Percentiles rank a stretch among this genome's conserved stretches.
These are phyloP conservation scores for Chironomus riparius DNA, from an alignment of 2,888 invertebrate species.

Conservation along the genomic window DNA sequence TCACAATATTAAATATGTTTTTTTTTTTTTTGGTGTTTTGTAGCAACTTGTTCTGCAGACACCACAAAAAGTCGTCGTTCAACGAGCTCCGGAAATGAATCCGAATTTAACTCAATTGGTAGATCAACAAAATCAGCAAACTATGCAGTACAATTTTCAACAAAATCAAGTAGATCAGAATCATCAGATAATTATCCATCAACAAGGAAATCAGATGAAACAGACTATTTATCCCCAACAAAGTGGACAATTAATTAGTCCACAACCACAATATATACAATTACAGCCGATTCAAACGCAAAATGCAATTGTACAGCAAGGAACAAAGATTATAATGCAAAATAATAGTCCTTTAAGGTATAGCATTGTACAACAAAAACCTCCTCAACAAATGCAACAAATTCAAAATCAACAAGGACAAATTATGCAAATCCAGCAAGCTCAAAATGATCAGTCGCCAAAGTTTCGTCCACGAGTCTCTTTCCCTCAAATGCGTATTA, in stretches of 20 bases:
- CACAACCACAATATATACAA: conserved; percentile 12
- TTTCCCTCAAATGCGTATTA: too few relatives aligned
- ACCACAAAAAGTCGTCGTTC: conserved; percentile 5
- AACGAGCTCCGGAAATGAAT: not conserved
- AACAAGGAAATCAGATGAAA: conserved; percentile 4
- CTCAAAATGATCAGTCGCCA: too few relatives aligned
- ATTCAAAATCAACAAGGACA: not conserved
- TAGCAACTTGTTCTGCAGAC: not conserved
- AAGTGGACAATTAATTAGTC: not conserved
- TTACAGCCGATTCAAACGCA: not conserved
- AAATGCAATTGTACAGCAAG: not conserved
- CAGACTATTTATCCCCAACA: conserved; percentile 16
- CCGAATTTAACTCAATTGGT: conserved; percentile 5
- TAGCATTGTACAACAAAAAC: conserved; percentile 31
- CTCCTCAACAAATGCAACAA: conserved; percentile 31
- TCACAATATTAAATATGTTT: not conserved
- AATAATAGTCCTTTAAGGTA: not conserved
- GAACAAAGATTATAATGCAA: not conserved
- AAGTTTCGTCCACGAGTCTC: too few relatives aligned
- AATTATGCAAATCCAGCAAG: not conserved
- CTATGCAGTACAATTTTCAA: not conserved
- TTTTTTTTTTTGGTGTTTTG: not conserved
- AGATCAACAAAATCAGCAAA: conserved; percentile 12
- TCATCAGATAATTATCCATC: not conserved
- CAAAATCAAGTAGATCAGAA: not conserved